A percentile compares a stretch with the other conserved stretches of the same genome.
Conservation (phyloP, 2,888 invertebrate genomes). For the Epirrita christyi region DNA sequence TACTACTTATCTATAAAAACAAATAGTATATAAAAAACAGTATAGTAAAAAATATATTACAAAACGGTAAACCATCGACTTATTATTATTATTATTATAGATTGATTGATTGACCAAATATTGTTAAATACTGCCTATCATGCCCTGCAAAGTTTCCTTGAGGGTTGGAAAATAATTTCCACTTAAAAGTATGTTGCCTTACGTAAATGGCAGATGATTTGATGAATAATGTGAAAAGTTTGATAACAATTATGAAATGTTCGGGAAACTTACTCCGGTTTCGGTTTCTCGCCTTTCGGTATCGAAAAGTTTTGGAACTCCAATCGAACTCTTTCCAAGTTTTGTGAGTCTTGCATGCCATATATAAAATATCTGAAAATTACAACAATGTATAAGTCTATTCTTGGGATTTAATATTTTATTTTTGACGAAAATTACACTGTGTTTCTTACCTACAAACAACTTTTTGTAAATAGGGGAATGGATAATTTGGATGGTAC, state of each 20-base stretch:
- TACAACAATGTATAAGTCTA: not conserved
- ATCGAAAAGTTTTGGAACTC: slow-evolving; percentile 96
- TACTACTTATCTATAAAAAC: no score
- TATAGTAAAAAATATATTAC: no score
- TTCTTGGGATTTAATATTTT: no score
- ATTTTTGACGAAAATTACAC: no score
- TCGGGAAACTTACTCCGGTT: slow-evolving; percentile 89
- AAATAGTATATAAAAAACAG: no score
- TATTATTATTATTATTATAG: no score
- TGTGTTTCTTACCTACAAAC: slow-evolving; percentile 90
- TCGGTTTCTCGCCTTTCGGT: slow-evolving; percentile 90
- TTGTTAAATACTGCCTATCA: no score
- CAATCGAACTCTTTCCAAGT: slow-evolving; percentile 96
- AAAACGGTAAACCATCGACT: no score
- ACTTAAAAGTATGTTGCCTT: slow-evolving; percentile 8
- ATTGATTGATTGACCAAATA: no score
- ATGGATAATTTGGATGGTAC: slow-evolving; percentile 98
- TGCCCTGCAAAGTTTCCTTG: not conserved
- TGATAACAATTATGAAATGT: slow-evolving; percentile 20
- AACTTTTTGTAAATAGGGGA: slow-evolving; percentile 97
- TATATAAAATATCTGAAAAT: slow-evolving; percentile 95
- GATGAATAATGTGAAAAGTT: slow-evolving; percentile 34
- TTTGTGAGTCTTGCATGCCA: slow-evolving; percentile 98
- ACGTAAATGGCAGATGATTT: slow-evolving; percentile 18
- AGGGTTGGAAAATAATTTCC: not conserved